Evolutionary conservation across 2,113 vertebrate species (phyloP).

Genomic region (Brachyhypopomus gauderio): DNA sequence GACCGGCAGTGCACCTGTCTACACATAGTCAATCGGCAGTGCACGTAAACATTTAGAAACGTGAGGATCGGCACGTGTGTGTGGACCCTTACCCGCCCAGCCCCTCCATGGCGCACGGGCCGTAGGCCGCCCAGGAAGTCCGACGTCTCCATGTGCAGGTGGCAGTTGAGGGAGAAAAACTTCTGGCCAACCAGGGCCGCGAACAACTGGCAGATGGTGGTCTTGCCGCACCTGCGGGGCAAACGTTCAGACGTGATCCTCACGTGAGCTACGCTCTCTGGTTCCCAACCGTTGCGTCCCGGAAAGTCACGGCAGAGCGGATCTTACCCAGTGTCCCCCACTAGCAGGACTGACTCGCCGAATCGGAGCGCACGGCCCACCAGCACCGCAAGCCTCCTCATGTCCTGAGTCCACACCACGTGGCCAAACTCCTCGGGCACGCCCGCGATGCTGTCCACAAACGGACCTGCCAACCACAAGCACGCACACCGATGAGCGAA

Average conservation of each 20-base stretch:
- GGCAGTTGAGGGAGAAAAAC: constrained; percentile 90
- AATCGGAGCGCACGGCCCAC: constrained; percentile 89
- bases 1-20: too few species aligned
- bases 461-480: constrained; percentile 65
- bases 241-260: neutral
- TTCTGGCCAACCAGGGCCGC: constrained; percentile 82
- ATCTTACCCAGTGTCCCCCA: constrained; percentile 93
- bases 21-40: neutral
- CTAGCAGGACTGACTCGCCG: constrained; percentile 89
- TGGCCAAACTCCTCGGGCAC: constrained; percentile 85
- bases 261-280: neutral
- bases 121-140: constrained; percentile 93
- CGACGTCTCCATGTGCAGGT: constrained; percentile 96
- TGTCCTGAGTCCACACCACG: constrained; percentile 88
- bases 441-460: constrained; percentile 67
- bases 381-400: constrained; percentile 86
- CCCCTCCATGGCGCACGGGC: constrained; percentile 81
- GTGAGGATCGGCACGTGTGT: neutral
- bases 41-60: too few species aligned
- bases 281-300: neutral
- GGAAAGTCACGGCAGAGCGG: neutral
- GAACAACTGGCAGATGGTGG: constrained; percentile 94
- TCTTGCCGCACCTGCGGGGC: constrained; percentile 90
- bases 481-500: neutral
- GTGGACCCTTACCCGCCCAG: constrained; percentile 72